Evolutionary conservation across 2,797 vertebrate genomes (phyloP).

Genomic region (Paguma larvata): DNA sequence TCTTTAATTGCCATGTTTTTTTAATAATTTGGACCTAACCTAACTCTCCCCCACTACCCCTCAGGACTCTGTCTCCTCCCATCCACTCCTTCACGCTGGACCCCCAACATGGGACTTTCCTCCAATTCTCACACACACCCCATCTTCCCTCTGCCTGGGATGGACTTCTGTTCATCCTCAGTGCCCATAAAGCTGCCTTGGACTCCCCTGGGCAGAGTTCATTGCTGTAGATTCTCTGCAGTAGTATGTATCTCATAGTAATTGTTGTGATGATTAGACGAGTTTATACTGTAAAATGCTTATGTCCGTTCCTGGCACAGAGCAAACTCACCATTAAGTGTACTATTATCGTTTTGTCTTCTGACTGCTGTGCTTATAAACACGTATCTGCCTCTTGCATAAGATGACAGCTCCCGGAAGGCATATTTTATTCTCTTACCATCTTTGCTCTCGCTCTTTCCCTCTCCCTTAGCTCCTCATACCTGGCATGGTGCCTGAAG

Average conservation of each 20-base stretch:
- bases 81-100: not conserved
- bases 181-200: not conserved
- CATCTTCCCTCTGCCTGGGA: not conserved
- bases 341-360: not conserved
- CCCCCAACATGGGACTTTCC: not conserved
- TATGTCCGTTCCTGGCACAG: not conserved
- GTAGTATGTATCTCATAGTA: not conserved
- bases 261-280: not conserved
- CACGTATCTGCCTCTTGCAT: not conserved
- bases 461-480: not conserved
- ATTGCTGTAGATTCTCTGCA: not conserved
- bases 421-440: not conserved
- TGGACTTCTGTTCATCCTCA: not conserved
- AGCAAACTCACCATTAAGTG: not conserved
- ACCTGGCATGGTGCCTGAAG: not conserved
- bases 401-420: not conserved
- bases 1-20: not conserved
- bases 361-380: not conserved
- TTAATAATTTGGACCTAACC: no score
- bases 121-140: not conserved
- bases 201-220: not conserved
- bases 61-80: not conserved
- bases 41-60: not conserved
- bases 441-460: not conserved
- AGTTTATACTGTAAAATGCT: not conserved